phyloP scores from a whole-genome alignment of 2,888 invertebrate genomes.

The Marronus borbonicus region DNA sequence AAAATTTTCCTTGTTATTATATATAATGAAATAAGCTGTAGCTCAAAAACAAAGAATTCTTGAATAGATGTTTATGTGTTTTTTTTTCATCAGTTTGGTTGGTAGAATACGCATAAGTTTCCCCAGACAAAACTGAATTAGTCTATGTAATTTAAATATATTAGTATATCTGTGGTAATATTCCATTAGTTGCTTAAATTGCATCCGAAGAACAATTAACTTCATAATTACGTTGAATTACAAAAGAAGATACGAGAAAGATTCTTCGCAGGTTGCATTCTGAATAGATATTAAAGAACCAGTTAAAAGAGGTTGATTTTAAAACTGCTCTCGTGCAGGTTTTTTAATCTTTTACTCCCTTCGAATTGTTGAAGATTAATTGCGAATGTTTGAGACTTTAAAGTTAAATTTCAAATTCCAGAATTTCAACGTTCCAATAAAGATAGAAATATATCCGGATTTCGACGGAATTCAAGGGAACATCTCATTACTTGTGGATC shows the following conservation, averaged over 20 bases:
- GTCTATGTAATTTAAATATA: no score
- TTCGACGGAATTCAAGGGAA: conserved; percentile 13
- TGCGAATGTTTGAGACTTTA: conserved; percentile 45
- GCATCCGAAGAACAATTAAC: not conserved
- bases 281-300: conserved; percentile 3
- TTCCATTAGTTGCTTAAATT: no score
- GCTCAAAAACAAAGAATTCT: no score
- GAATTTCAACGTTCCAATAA: conserved; percentile 14
- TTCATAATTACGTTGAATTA: not conserved
- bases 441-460: conserved; percentile 23
- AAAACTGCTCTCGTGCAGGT: conserved; percentile 47
- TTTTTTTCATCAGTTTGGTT: no score
- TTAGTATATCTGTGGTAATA: no score
- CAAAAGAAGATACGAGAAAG: not conserved
- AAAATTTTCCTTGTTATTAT: no score
- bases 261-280: not conserved
- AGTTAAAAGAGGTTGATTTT: conserved; percentile 29
- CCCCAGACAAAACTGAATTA: no score
- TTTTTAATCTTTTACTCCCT: conserved; percentile 44
- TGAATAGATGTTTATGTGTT: no score
- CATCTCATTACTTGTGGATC: conserved; percentile 25
- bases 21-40: no score
- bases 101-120: no score
- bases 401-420: conserved; percentile 28
- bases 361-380: conserved; percentile 48